These are phyloP conservation scores for Taenaris catops DNA, from an alignment of 2,888 invertebrate genomes.

Conservation along the genomic window DNA sequence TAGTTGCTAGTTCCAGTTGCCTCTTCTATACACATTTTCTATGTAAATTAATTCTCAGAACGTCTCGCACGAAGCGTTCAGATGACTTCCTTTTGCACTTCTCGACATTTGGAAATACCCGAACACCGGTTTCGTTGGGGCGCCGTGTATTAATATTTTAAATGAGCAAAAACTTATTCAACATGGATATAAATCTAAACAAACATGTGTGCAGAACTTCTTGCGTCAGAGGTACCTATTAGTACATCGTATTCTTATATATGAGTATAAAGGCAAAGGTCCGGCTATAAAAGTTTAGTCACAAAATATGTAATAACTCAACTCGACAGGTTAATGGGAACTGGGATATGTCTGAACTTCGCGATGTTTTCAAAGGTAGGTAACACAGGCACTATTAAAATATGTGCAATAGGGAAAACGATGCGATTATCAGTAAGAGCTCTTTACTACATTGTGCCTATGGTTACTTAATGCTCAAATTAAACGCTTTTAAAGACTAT, in stretches of 20 bases:
- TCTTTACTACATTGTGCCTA: no score
- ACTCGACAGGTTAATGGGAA: no score
- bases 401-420: no score
- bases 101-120: constrained; percentile 53
- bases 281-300: not conserved
- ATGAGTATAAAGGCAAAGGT: not conserved
- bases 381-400: no score
- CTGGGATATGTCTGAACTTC: no score
- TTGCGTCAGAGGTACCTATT: constrained; percentile 3
- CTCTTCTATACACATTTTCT: constrained; percentile 37
- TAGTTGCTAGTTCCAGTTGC: constrained; percentile 19
- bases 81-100: constrained; percentile 46
- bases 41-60: constrained; percentile 68
- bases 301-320: no score
- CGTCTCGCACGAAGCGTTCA: constrained; percentile 38
- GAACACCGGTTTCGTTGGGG: constrained; percentile 11
- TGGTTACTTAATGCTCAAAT: no score
- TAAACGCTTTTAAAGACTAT: no score
- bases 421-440: no score
- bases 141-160: constrained; percentile 6
- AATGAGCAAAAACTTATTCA: constrained; percentile 4
- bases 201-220: constrained; percentile 3
- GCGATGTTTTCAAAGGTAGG: no score
- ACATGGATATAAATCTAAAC: constrained; percentile 6
- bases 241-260: not conserved